phyloP scores from a whole-genome alignment of 1,140 invertebrate species.

The Trichogramma pretiosum region DNA sequence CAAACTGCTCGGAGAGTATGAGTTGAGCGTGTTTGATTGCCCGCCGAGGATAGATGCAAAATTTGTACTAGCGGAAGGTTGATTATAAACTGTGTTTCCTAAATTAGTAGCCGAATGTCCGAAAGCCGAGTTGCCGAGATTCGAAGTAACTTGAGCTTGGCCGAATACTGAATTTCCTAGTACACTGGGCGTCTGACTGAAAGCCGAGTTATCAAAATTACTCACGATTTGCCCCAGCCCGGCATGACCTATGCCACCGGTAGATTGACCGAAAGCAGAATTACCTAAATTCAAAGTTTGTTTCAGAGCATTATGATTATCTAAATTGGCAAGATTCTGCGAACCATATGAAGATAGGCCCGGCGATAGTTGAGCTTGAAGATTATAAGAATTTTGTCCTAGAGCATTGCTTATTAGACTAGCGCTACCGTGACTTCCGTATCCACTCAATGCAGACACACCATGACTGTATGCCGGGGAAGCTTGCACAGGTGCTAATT shows the following conservation, averaged over 20 bases:
- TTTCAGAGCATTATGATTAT: background rate
- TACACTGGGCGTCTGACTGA: too few species aligned
- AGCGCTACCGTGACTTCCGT: slow-evolving; percentile 5
- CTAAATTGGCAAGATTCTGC: background rate
- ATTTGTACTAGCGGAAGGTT: slow-evolving; percentile 1
- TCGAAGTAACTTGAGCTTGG: slow-evolving; percentile 18
- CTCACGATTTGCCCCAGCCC: too few species aligned
- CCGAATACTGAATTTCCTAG: too few species aligned
- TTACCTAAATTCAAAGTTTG: slow-evolving; percentile 13
- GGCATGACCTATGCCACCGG: too few species aligned
- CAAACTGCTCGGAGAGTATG: slow-evolving; percentile 18
- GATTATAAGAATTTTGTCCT: slow-evolving; percentile 10
- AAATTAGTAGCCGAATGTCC: too few species aligned
- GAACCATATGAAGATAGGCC: slow-evolving; percentile 1
- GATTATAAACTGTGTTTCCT: too few species aligned
- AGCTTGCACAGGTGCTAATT: background rate
- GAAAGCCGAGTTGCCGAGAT: background rate
- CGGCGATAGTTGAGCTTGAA: slow-evolving; percentile 3
- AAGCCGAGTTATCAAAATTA: too few species aligned
- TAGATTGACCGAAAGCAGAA: too few species aligned
- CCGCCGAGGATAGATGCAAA: slow-evolving; percentile 8
- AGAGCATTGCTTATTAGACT: slow-evolving; percentile 4
- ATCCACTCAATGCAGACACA: slow-evolving; percentile 22
- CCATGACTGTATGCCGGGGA: background rate
- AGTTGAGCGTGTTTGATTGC: background rate